A percentile compares a stretch with the other conserved stretches of the same genome.
phyloP scores from a whole-genome alignment of 2,113 vertebrate species.

The Thamnaconus septentrionalis region DNA sequence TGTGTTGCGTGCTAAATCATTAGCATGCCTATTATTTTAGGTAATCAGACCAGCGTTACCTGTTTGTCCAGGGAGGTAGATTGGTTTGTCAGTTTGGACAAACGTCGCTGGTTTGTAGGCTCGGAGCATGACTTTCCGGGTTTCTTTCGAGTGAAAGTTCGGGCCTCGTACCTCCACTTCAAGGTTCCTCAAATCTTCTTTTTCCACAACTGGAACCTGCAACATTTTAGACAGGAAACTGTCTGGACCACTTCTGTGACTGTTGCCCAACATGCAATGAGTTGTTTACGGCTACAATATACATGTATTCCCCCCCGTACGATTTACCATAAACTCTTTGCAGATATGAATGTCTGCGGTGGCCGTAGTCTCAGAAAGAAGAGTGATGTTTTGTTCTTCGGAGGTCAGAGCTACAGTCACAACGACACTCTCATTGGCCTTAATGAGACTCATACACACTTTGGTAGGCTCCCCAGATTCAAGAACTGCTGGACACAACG shows the following conservation, averaged over 20 bases:
- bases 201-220: slow-evolving; percentile 52
- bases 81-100: slow-evolving; percentile 72
- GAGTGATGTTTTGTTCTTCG: background rate
- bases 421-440: slow-evolving; percentile 57
- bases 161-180: slow-evolving; percentile 58
- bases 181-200: slow-evolving; percentile 32
- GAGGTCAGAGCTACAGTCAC: slow-evolving; percentile 58
- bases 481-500: slow-evolving; percentile 67
- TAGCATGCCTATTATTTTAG: background rate
- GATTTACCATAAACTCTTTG: slow-evolving; percentile 47
- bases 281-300: too few relatives aligned
- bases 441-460: slow-evolving; percentile 63
- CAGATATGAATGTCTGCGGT: slow-evolving; percentile 53
- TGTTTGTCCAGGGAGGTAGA: slow-evolving; percentile 75
- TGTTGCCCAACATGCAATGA: background rate
- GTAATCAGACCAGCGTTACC: slow-evolving; percentile 37
- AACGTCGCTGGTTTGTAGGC: slow-evolving; percentile 40
- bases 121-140: slow-evolving; percentile 60
- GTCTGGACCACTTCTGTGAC: background rate
- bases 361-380: slow-evolving; percentile 25
- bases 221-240: background rate
- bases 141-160: slow-evolving; percentile 52
- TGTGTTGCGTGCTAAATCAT: too few relatives aligned
- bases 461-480: slow-evolving; percentile 58
- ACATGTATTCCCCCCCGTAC: too few relatives aligned